Evolutionary conservation across 2,113 vertebrate species (phyloP).

Genomic region (Sturnira hondurensis): DNA sequence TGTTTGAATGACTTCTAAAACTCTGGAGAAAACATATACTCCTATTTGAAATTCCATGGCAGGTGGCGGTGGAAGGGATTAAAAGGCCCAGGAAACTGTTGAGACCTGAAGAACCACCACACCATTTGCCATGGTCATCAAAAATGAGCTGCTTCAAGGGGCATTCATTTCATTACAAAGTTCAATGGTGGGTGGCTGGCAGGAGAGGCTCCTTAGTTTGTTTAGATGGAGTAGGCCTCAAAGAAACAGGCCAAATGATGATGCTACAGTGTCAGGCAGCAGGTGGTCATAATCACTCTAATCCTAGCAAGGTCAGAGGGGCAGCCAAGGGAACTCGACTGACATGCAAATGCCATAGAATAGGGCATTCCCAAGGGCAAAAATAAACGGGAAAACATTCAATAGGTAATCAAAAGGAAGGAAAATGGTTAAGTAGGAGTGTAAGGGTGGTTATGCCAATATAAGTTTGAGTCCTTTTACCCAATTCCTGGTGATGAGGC

Average conservation of each 20-base stretch:
- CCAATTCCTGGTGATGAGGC: neutral
- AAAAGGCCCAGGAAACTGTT: neutral
- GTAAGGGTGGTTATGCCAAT: neutral
- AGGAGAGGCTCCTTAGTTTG: neutral
- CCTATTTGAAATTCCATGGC: neutral
- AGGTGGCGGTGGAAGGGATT: neutral
- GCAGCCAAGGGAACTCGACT: neutral
- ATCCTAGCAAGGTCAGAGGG: neutral
- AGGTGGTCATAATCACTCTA: neutral
- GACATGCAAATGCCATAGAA: neutral
- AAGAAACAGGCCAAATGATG: neutral
- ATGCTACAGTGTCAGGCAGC: neutral
- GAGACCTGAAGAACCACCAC: neutral
- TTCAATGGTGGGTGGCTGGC: neutral
- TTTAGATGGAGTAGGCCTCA: neutral
- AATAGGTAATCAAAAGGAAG: neutral
- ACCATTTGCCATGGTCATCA: neutral
- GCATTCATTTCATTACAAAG: neutral
- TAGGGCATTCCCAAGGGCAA: neutral
- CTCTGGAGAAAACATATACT: neutral
- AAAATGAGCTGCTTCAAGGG: neutral
- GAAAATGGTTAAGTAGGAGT: neutral
- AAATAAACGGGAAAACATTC: neutral
- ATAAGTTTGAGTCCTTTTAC: neutral
- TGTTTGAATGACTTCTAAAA: neutral